phyloP scores from a whole-genome alignment of 1,140 invertebrate genomes.

The Daktulosphaira vitifoliae region DNA sequence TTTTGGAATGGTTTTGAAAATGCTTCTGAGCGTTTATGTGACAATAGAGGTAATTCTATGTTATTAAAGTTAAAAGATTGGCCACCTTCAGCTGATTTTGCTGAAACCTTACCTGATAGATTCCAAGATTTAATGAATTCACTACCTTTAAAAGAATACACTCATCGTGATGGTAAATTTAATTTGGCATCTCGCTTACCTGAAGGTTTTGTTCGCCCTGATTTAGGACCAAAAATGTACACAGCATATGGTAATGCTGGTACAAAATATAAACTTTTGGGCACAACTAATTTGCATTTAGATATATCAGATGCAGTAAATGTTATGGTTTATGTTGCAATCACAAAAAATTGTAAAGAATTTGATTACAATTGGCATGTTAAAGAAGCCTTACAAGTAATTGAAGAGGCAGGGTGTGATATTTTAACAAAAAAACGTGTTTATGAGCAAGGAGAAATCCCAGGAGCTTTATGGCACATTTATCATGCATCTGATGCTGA shows the following conservation, averaged over 20 bases:
- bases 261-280: constrained; percentile 61
- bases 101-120: constrained; percentile 45
- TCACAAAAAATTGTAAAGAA: constrained; percentile 65
- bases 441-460: constrained; percentile 65
- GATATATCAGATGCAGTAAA: constrained; percentile 97
- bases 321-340: constrained; percentile 93
- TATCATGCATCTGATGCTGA: constrained; percentile 90
- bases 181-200: constrained; percentile 86
- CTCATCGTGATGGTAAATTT: constrained; percentile 72
- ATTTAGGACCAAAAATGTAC: constrained; percentile 97
- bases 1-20: constrained; percentile 97
- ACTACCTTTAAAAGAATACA: constrained; percentile 85
- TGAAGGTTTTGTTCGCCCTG: constrained; percentile 87
- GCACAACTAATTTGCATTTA: constrained; percentile 94
- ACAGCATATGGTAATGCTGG: constrained; percentile 85
- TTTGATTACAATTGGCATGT: constrained; percentile 41
- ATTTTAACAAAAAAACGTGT: constrained; percentile 71
- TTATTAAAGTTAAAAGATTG: constrained; percentile 91
- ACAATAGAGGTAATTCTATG: constrained; percentile 81
- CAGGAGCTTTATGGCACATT: constrained; percentile 95
- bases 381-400: constrained; percentile 70
- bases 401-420: constrained; percentile 89
- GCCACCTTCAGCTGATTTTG: constrained; percentile 64
- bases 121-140: constrained; percentile 89
- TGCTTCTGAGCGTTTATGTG: constrained; percentile 69